Evolutionary conservation across 2,113 vertebrate species (phyloP), one percentile per base, ranked within the genome.

Genomic region (Rhadina sibilatrix): DNA sequence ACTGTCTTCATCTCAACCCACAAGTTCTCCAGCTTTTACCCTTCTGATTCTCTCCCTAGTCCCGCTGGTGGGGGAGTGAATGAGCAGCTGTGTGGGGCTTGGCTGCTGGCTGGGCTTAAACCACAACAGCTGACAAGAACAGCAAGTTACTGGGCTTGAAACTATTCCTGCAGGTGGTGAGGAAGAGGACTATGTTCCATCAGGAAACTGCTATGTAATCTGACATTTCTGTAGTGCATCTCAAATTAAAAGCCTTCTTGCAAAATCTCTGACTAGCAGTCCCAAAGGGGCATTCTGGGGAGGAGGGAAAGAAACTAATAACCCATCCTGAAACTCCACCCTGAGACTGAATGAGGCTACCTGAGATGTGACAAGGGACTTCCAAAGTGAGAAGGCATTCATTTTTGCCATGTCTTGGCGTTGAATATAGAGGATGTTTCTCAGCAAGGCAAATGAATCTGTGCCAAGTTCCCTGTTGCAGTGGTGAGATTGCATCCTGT

Each of bases 31-130:
- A 60, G 17, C 11, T 75, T 46, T 75, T n/a, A 27, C 24, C 17
- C n/a, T 60, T 68, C n/a, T 68, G n/a, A 40, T 69, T 76, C 14
- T 75, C n/a, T 61, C n/a, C 38, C 21, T 14, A 12, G 20, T 47
- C n/a, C 52, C 0, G 0, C 30, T 60, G 53, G 20, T 60, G 24
- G 11, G 53, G 17, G 4, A 75, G 28, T 14, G 20, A 82, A 27
- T 20, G 24, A 59, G 38, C 0, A 0, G 11, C 38, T 66, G 16
- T 17, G 10, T 53, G 16, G 15, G 25, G n/a, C 20, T 66, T 82
- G 38, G 38, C n/a, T 75, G 23, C 28, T 75, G 46, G 28, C 28
- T 68, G 46, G 47, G 46, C 9, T 74, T 54, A 53, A 83, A 47
- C 22, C 31, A 59, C 15, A 64, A 23, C 9, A 49, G 22, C 42